Evolutionary conservation across 2,888 invertebrate genomes (phyloP), one percentile per base, ranked within the genome.

Genomic region (Pristionchus japonicus): DNA sequence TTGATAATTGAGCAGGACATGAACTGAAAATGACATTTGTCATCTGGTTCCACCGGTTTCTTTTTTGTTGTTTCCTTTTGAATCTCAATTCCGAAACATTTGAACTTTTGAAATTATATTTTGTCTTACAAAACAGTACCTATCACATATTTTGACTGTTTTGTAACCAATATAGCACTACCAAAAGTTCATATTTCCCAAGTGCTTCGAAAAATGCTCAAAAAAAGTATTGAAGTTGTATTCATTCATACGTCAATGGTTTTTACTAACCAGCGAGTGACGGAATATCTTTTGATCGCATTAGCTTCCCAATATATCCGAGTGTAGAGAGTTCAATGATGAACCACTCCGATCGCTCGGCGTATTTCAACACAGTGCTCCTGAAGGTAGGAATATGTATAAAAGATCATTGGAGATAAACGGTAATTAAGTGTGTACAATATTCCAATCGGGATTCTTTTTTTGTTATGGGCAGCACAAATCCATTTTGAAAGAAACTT

Each of bases 291-390:
- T 97, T 96, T 31, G 97, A 97, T 94, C 97, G 97, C 95, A 99
- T 98, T 96, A 99, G 96, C 96, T 96, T 96, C 3, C 96, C 98
- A 92, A 98, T 98, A 94, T 98, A 98, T 57, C 98, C 98, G 4
- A 98, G 96, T 90, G 97, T 97, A 94, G 98, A 98, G 95, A 97
- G 98, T 94, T 98, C 98, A 87, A 98, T 95, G 88, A 97, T 96
- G 93, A 98, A 96, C 98, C 98, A 99, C 17, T 77, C 77, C 9
- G 43, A 7, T 1, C 77, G 77, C 17, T 23, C 77, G 9, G 77
- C 77, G 15, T 77, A 83, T 34, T 85, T 64, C 34, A 85, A 13
- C 17, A 85, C 31, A 40, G 64, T 64, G 27, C 31, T 27, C 13
- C 64, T 85, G 85, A 1, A 85, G 6, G 13, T 47, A 47, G 34